Conservation (phyloP, 2,888 invertebrate species). For the Metacarcinus magister region DNA sequence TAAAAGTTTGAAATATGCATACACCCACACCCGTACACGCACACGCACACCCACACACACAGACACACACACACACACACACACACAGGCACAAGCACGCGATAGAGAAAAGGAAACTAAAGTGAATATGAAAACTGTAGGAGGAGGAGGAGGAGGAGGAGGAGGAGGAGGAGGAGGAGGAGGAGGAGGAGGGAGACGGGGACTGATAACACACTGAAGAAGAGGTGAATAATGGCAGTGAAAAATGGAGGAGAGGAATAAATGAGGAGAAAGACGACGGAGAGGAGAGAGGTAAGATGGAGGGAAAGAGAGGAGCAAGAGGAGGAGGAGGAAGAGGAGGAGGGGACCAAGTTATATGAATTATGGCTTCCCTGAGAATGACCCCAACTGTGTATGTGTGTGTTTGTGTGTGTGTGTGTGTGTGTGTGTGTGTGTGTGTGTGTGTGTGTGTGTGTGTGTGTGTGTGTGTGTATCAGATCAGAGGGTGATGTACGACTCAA, state of each 20-base stretch:
- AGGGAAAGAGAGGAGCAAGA: not conserved
- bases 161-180: too few relatives aligned
- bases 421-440: not conserved
- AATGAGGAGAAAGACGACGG: not conserved
- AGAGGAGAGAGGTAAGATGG: too few relatives aligned
- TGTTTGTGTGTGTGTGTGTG: not conserved
- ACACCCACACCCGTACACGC: too few relatives aligned
- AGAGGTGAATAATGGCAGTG: not conserved
- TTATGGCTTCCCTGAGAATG: slow-evolving; percentile 38
- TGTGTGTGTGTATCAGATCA: not conserved
- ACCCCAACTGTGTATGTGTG: not conserved
- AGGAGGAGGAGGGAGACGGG: not conserved
- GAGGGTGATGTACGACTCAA: not conserved
- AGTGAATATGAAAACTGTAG: not conserved
- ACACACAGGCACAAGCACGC: too few relatives aligned
- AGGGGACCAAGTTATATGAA: not conserved
- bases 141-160: not conserved
- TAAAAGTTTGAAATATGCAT: too few relatives aligned
- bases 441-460: not conserved
- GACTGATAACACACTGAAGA: slow-evolving; percentile 33
- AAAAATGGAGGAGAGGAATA: slow-evolving; percentile 3
- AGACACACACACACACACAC: too few relatives aligned
- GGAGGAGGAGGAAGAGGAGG: not conserved
- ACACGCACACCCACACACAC: too few relatives aligned
- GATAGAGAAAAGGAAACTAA: not conserved